Conservation (phyloP, 2,797 vertebrate genomes). For the Oophaga sylvatica region DNA sequence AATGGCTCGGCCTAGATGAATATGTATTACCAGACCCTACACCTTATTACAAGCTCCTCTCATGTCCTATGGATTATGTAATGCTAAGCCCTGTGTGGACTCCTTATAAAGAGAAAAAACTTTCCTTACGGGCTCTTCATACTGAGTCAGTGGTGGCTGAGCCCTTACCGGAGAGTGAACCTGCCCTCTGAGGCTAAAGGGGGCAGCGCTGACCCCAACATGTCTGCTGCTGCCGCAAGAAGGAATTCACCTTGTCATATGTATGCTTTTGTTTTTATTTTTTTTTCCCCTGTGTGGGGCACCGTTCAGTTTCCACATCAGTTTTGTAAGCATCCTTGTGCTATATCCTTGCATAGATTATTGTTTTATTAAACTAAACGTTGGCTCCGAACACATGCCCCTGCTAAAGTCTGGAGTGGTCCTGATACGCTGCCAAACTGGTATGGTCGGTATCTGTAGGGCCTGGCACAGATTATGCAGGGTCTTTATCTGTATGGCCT, state of each 20-base stretch:
- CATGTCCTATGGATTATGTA: constrained; percentile 22
- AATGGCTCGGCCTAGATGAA: not conserved
- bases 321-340: constrained; percentile 26
- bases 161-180: not conserved
- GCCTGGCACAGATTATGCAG: too few species aligned
- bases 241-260: not conserved
- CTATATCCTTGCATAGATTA: constrained; percentile 23
- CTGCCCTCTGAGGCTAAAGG: not conserved
- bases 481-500: too few species aligned
- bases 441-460: too few species aligned
- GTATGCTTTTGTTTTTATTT: not conserved
- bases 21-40: not conserved
- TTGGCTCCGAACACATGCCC: not conserved
- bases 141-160: not conserved
- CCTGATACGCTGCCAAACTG: not conserved
- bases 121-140: not conserved
- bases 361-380: constrained; percentile 34
- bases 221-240: not conserved
- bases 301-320: not conserved
- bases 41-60: constrained; percentile 10
- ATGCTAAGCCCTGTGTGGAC: not conserved
- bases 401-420: not conserved
- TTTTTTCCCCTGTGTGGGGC: not conserved
- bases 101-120: constrained; percentile 18
- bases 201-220: not conserved